Conservation (phyloP, 2,113 vertebrate species). For the Callipepla californica region DNA sequence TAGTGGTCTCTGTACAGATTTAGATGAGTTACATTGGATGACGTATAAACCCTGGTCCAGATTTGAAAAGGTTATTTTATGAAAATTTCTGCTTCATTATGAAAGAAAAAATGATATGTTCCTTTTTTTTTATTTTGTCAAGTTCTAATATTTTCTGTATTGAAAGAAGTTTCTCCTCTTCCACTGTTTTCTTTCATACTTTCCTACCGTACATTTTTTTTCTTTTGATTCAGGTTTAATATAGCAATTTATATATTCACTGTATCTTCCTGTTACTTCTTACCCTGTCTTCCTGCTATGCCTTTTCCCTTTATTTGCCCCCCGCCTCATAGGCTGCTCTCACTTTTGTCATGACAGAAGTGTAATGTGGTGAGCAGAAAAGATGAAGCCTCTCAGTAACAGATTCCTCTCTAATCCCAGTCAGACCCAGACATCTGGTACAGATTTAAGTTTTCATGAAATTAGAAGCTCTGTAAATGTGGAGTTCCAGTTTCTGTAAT, state of each 20-base stretch:
- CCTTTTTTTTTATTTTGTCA: not conserved
- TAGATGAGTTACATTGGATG: not conserved
- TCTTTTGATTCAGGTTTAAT: not conserved
- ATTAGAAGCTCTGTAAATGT: not conserved
- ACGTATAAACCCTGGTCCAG: not conserved
- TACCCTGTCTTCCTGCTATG: not conserved
- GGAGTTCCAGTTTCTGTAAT: not conserved
- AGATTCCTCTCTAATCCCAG: not conserved
- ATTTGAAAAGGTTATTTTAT: not conserved
- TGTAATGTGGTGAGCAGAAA: not conserved
- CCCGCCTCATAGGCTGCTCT: fast-evolving
- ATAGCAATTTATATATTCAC: not conserved
- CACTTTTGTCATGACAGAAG: not conserved
- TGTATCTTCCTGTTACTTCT: not conserved
- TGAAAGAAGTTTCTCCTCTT: not conserved
- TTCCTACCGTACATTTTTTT: not conserved
- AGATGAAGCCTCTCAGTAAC: not conserved
- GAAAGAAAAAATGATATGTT: fast-evolving
- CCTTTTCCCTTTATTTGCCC: not conserved
- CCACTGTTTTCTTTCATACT: not conserved
- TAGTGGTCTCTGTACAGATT: not conserved
- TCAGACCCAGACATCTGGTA: not conserved
- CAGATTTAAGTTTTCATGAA: not conserved
- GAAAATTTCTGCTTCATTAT: not conserved
- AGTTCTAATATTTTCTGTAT: not conserved